These are phyloP conservation scores for Characodon lateralis DNA, from an alignment of 2,797 vertebrate species.

Conservation along the genomic window DNA sequence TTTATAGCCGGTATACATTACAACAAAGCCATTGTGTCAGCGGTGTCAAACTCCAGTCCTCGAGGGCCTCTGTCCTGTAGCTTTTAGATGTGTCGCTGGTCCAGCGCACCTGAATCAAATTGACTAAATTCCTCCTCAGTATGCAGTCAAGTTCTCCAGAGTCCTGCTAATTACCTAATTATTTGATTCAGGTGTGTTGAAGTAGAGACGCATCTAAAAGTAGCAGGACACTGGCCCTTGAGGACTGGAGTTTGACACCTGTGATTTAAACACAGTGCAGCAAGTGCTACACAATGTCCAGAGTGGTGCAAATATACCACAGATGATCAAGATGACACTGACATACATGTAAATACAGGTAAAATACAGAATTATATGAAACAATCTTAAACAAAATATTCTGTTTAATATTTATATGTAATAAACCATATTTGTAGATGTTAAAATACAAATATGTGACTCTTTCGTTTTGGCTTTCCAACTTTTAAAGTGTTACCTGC, in stretches of 20 bases:
- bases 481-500: not conserved
- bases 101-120: too few species aligned
- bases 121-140: too few species aligned
- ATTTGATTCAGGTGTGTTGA: too few species aligned
- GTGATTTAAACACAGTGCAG: slow-evolving; percentile 14
- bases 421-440: not conserved
- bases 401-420: not conserved
- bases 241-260: too few species aligned
- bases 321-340: not conserved
- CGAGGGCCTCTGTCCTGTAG: too few species aligned
- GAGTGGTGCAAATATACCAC: not conserved
- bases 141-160: too few species aligned
- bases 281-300: not conserved
- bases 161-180: too few species aligned
- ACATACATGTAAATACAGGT: not conserved
- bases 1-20: slow-evolving; percentile 6
- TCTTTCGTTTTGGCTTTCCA: not conserved
- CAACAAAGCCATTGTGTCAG: slow-evolving; percentile 12
- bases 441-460: not conserved
- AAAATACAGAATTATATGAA: not conserved
- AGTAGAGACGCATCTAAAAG: too few species aligned
- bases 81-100: too few species aligned
- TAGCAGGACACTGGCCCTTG: too few species aligned
- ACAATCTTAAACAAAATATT: not conserved
- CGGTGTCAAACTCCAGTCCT: too few species aligned